phyloP scores from a whole-genome alignment of 2,113 vertebrate genomes.

The Rhinopomastus cyanomelas region DNA sequence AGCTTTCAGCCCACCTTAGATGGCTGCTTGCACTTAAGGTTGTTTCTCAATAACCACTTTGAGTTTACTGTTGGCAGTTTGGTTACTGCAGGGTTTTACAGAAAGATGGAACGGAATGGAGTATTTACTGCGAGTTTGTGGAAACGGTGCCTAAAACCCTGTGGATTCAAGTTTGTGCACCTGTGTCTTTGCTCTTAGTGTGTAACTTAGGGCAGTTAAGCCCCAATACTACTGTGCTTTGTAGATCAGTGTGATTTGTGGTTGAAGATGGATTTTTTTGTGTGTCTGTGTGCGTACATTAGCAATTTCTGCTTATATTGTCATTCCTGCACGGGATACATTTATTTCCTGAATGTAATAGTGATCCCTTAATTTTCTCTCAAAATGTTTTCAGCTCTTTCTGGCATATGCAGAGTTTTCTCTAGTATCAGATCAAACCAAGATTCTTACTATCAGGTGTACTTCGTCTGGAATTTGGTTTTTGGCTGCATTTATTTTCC shows the following conservation, averaged over 20 bases:
- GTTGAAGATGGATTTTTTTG: too few relatives aligned
- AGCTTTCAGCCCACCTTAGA: not conserved
- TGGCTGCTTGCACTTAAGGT: not conserved
- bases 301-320: too few relatives aligned
- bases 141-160: not conserved
- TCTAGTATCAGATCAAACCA: too few relatives aligned
- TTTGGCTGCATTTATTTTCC: not conserved
- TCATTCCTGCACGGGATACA: too few relatives aligned
- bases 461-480: not conserved
- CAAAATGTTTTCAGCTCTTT: too few relatives aligned
- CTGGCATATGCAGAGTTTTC: too few relatives aligned
- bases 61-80: not conserved
- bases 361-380: too few relatives aligned
- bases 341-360: too few relatives aligned
- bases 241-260: too few relatives aligned
- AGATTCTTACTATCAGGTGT: too few relatives aligned
- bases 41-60: not conserved
- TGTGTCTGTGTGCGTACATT: too few relatives aligned
- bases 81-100: not conserved
- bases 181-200: not conserved
- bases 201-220: not conserved
- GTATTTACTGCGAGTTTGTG: not conserved
- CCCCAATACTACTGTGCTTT: not conserved
- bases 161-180: not conserved
- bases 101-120: not conserved